phyloP scores from a whole-genome alignment of 2,797 vertebrate genomes.

The Alectoris magna region DNA sequence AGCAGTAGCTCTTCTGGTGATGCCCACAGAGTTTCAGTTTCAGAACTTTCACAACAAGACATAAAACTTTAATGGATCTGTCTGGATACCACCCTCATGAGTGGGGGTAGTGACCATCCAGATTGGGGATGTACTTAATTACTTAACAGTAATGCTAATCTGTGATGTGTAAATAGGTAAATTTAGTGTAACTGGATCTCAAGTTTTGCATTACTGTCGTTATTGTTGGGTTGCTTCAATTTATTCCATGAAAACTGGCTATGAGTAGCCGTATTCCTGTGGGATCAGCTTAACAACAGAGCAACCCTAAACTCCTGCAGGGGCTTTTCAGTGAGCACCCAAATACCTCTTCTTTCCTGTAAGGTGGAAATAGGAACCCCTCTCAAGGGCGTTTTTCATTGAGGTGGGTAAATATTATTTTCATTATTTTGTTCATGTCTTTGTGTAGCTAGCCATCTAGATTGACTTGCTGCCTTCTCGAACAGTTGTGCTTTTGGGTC shows the following conservation, averaged over 20 bases:
- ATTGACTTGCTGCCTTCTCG: neutral
- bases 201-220: neutral
- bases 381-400: neutral
- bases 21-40: neutral
- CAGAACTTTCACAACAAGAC: neutral
- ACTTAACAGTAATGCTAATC: accelerated
- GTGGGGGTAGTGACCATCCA: neutral
- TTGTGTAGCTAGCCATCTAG: neutral
- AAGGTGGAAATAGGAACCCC: neutral
- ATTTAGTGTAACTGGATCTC: neutral
- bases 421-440: neutral
- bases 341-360: neutral
- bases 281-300: neutral
- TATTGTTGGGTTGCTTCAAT: neutral
- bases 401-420: neutral
- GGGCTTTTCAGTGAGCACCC: neutral
- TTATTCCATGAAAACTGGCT: neutral
- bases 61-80: neutral
- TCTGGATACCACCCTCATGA: neutral
- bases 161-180: neutral
- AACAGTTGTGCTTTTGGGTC: neutral
- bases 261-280: neutral
- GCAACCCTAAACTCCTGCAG: neutral
- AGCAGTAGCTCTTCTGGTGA: neutral
- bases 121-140: neutral